A percentile compares a stretch with the other conserved stretches of the same genome.
Evolutionary conservation across 2,888 invertebrate genomes (phyloP).

Genomic region (Drosophila anomalata): DNA sequence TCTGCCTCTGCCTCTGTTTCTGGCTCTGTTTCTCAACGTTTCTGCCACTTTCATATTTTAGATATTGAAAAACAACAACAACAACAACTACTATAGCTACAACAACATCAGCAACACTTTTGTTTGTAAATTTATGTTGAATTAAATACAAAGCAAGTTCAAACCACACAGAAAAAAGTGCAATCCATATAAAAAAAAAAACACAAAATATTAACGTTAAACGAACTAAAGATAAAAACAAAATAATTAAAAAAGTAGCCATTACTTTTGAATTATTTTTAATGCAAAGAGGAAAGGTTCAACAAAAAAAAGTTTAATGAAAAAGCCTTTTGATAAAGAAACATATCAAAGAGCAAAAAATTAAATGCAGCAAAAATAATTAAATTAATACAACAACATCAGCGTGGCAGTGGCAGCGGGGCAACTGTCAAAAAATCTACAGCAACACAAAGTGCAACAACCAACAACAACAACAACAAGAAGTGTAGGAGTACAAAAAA

Average conservation of each 20-base stretch:
- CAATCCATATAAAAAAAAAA: slow-evolving; percentile 61
- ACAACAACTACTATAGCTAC: slow-evolving; percentile 30
- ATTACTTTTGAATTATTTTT: slow-evolving; percentile 80
- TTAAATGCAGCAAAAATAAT: slow-evolving; percentile 47
- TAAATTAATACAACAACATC: slow-evolving; percentile 50
- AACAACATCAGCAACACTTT: slow-evolving; percentile 65
- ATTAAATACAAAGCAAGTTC: slow-evolving; percentile 53
- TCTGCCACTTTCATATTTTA: slow-evolving; percentile 50
- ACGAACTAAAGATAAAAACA: slow-evolving; percentile 49
- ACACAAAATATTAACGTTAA: slow-evolving; percentile 47
- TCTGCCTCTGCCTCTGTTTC: not conserved
- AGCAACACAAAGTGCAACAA: slow-evolving; percentile 59
- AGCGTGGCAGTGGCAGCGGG: slow-evolving; percentile 25
- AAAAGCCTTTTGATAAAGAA: slow-evolving; percentile 57
- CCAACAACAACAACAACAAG: slow-evolving; percentile 37
- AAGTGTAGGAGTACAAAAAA: slow-evolving; percentile 10
- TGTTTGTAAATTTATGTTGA: slow-evolving; percentile 80
- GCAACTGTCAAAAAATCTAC: slow-evolving; percentile 60
- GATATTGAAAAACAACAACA: slow-evolving; percentile 66
- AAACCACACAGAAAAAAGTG: slow-evolving; percentile 67
- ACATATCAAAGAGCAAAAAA: slow-evolving; percentile 67
- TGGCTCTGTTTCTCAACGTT: slow-evolving; percentile 13
- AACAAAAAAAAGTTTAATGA: slow-evolving; percentile 27
- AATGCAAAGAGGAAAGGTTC: slow-evolving; percentile 54
- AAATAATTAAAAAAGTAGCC: slow-evolving; percentile 78